Base-by-base conservation (phyloP, 92 coral and sea anemone genomes). In the Epizoanthus fatuus region DNA sequence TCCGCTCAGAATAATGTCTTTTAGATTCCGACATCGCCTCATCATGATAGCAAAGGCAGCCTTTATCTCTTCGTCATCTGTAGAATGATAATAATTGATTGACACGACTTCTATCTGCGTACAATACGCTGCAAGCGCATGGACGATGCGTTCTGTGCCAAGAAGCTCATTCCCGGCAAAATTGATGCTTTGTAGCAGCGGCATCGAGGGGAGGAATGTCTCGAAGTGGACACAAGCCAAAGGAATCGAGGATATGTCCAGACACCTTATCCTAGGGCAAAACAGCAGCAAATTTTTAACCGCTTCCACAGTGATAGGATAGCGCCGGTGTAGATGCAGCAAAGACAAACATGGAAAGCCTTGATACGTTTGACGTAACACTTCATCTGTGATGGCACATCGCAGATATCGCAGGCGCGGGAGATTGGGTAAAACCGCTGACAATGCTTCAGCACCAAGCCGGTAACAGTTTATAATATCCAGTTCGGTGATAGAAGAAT, bases 181-280 rank as follows among this genome's bases (percentile, higher is more conserved):
- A 62, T 88, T 87, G 7, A 93, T 42, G 20, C 72, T 16, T 12
- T 86, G 69, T 38, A 93, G 81, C 10, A 53, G 71, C 16, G 93
- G 90, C 91, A 93, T 76, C 0, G 81, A 63, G 40, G 95, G 91
- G 1, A 93, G 90, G 88, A 93, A 93, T 9, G 81, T 84, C 58
- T 91, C 87, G 49, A 93, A 93, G 52, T 88, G 91, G 15, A 72
- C 91, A 49, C 84, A 90, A 25, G 91, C 89, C 25, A 93, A 79
- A 11, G 97, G 97, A 79, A 93, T 93, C 14, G 95, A 93, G 17
- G 97, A 93, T 32, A 93, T 56, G 72, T 93, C 96, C 12, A 93
- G 75, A 75, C 94, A 90, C 3, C 89, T 88, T 44, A 93, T 67
- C 29, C 66, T 81, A 14, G 94, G 93, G 40, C 97, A 93, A 58